Conservation (phyloP, 92 coral and sea anemone species). For the Palythoa caribaeorum region DNA sequence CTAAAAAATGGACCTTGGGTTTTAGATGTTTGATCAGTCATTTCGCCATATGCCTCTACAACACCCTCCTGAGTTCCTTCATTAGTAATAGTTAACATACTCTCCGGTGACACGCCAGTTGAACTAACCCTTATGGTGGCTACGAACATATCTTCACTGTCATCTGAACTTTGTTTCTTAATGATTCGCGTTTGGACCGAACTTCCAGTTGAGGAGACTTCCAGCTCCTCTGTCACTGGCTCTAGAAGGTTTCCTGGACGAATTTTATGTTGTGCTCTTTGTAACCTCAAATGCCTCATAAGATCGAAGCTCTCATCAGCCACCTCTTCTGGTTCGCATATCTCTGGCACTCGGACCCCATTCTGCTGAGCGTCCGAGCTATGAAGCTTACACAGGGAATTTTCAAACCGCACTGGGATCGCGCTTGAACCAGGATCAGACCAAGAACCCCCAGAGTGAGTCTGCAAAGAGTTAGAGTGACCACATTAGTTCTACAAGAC, state of each 20-base stretch:
- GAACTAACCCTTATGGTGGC: not conserved
- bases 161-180: constrained; percentile 67
- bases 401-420: constrained; percentile 62
- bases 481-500: not conserved
- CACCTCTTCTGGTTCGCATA: constrained; percentile 77
- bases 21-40: not conserved
- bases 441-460: constrained; percentile 63
- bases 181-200: constrained; percentile 72
- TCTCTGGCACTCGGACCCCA: constrained; percentile 59
- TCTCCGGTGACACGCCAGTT: constrained; percentile 11
- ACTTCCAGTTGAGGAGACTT: constrained; percentile 93
- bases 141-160: constrained; percentile 39
- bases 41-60: not conserved
- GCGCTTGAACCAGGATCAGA: constrained; percentile 67
- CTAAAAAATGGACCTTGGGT: not conserved
- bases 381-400: constrained; percentile 39
- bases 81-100: constrained; percentile 14
- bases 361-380: constrained; percentile 11
- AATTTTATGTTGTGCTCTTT: constrained; percentile 62
- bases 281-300: constrained; percentile 87
- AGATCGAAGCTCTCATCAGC: constrained; percentile 81
- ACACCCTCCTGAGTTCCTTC: constrained; percentile 18
- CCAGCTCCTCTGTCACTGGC: constrained; percentile 92
- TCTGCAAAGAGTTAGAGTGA: constrained; percentile 16
- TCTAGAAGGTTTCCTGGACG: constrained; percentile 80